Conservation (phyloP, 1,140 invertebrate species). For the Brachystomella parvula region DNA sequence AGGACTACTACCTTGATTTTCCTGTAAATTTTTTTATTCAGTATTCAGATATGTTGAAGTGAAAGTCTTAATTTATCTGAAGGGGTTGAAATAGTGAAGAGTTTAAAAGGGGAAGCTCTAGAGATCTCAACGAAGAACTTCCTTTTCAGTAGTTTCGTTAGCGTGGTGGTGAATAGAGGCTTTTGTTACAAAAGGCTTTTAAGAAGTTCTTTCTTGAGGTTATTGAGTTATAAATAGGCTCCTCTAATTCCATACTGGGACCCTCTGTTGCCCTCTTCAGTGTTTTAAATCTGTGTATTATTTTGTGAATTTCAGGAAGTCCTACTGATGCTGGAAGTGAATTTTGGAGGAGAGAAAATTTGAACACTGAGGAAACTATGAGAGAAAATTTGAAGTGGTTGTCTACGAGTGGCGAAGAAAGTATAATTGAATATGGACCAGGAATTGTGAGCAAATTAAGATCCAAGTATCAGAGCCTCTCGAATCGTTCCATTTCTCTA, state of each 20-base stretch:
- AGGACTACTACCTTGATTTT: too few relatives aligned
- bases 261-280: neutral
- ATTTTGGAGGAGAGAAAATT: conserved; percentile 4
- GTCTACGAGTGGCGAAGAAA: conserved; percentile 28
- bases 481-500: conserved; percentile 49
- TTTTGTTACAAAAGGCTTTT: too few relatives aligned
- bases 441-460: conserved; percentile 80
- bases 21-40: too few relatives aligned
- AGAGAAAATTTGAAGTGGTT: conserved; percentile 7
- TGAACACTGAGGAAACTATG: conserved; percentile 13
- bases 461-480: conserved; percentile 72
- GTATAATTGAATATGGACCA: conserved; percentile 68
- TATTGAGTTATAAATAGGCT: neutral
- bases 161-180: neutral
- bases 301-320: too few relatives aligned
- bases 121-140: neutral
- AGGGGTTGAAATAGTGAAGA: neutral
- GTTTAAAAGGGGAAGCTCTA: too few relatives aligned
- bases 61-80: neutral
- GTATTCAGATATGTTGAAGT: too few relatives aligned
- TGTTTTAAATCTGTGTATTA: too few relatives aligned
- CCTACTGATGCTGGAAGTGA: conserved; percentile 24
- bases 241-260: conserved; percentile 3
- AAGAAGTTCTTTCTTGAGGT: neutral
- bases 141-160: neutral